Evolutionary conservation across 2,113 vertebrate genomes (phyloP), one percentile per base, ranked within the genome.

Genomic region (Scolopax mira): DNA sequence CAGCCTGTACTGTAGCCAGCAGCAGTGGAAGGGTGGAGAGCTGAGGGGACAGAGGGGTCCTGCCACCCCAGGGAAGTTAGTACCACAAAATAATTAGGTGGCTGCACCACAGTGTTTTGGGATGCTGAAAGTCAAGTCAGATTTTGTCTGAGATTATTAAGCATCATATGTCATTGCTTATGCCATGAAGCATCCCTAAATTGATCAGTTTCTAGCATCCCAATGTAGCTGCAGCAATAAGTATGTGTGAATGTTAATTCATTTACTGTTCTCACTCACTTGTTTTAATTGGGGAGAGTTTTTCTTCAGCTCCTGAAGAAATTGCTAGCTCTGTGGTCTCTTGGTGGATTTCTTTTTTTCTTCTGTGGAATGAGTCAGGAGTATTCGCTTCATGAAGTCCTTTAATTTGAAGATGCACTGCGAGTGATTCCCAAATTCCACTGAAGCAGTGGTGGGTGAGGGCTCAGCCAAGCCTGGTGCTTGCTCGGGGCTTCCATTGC

Each of bases 321-420:
- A 78, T 73, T 71, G 48, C 44, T 60, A 41, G 55, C 28, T 86
- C 66, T 89, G 79, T 46, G 61, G 74, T 49, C 79, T 91, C 31
- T 88, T 64, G 17, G 21, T 25, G 51, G 46, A 18, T 60, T 94
- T 81, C 13, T 19, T 70, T 94, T 94, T 79, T 95, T 62, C 19
- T 90, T 46, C 55, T 81, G 52, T 86, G 83, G 77, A 52, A 44
- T 90, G 79, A 90, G 39, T 90, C 85, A 78, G 88, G 77, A 90
- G 88, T 94, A 89, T 69, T 88, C 79, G 27, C 44, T 95, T 95
- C 81, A 81, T 93, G 93, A 94, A 94, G 86, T 95, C 80, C 79
- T 94, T 93, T 92, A 94, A 82, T 95, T 89, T 93, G 82, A 95
- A 94, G 85, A 89, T 93, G 71, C 18, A 60, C 10, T 30, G 75